phyloP scores from a whole-genome alignment of 2,888 invertebrate species.

The Phymatocera aterrima region DNA sequence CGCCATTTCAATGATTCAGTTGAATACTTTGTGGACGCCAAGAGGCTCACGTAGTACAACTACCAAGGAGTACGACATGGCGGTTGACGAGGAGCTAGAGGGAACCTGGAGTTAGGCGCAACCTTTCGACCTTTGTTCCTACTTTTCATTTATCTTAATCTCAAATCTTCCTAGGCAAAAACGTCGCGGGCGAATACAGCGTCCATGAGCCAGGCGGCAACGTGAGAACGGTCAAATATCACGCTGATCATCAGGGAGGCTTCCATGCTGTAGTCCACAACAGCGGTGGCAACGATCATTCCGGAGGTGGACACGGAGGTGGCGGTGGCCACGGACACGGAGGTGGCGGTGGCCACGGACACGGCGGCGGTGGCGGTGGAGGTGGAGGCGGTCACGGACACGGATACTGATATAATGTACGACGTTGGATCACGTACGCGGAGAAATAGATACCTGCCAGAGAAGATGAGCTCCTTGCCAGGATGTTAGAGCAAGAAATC shows the following conservation, averaged over 20 bases:
- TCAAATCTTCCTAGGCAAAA: constrained; percentile 55
- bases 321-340: constrained; percentile 6
- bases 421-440: constrained; percentile 17
- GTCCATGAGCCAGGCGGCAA: constrained; percentile 70
- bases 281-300: constrained; percentile 63
- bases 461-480: constrained; percentile 32
- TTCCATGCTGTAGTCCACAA: constrained; percentile 70
- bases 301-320: constrained; percentile 46
- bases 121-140: constrained; percentile 27
- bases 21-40: constrained; percentile 31
- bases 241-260: constrained; percentile 67
- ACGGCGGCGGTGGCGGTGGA: not conserved
- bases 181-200: constrained; percentile 67
- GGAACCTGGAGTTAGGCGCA: not conserved
- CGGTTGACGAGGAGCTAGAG: constrained; percentile 19
- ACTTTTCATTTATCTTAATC: constrained; percentile 4
- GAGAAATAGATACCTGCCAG: constrained; percentile 28
- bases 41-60: constrained; percentile 22
- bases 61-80: not conserved
- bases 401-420: constrained; percentile 29
- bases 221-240: constrained; percentile 67
- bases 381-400: constrained; percentile 8
- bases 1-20: constrained; percentile 40
- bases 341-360: not conserved
- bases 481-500: constrained; percentile 6